Percentiles rank a stretch among this genome's conserved stretches.
Evolutionary conservation across 2,113 vertebrate genomes (phyloP).

Genomic region (Eonycteris spelaea): DNA sequence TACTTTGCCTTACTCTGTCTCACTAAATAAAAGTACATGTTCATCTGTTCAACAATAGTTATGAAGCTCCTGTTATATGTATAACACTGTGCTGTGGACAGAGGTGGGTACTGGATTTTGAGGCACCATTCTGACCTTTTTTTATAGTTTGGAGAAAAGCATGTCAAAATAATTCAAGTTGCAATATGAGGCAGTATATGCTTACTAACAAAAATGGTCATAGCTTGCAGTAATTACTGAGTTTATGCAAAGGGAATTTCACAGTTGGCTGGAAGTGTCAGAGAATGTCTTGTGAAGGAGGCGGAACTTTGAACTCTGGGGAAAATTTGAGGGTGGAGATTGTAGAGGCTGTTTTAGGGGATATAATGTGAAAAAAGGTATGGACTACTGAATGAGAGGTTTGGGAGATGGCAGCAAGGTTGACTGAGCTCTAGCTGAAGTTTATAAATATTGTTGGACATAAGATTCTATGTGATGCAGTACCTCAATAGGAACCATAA

Average conservation of each 20-base stretch:
- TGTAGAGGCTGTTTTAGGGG: not conserved
- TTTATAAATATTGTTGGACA: not conserved
- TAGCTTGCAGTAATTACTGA: not conserved
- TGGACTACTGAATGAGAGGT: not conserved
- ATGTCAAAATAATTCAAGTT: conserved; percentile 1
- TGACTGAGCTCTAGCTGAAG: not conserved
- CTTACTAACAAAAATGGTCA: not conserved
- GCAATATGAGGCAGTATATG: not conserved
- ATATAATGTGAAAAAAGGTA: not conserved
- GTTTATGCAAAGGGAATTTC: not conserved
- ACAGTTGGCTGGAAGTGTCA: not conserved
- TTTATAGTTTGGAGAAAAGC: conserved; percentile 21
- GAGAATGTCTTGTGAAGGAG: not conserved
- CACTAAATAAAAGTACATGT: not conserved
- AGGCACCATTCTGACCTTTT: not conserved
- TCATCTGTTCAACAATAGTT: not conserved
- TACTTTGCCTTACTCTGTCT: not conserved
- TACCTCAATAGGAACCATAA: not conserved
- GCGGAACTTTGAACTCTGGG: not conserved
- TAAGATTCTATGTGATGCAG: not conserved
- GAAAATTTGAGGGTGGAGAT: not conserved
- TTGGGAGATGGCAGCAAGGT: not conserved
- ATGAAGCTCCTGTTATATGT: not conserved
- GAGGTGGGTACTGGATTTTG: not conserved
- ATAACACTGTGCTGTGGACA: not conserved